phyloP scores from a whole-genome alignment of 2,888 invertebrate species.

The Steinernema scapterisci region DNA sequence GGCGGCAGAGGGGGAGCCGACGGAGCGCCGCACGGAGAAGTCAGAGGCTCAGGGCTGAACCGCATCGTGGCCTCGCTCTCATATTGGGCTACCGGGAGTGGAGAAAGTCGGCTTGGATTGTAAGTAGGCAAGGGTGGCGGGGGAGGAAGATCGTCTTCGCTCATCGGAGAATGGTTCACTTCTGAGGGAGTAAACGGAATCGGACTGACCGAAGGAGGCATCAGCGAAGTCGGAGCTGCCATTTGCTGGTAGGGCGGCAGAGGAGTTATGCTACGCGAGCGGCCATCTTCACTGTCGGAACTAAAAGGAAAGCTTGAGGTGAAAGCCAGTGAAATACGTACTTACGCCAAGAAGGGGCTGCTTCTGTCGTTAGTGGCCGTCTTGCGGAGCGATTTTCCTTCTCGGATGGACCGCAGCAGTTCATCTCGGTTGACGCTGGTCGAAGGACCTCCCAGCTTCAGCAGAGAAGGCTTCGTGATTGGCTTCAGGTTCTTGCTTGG shows the following conservation, averaged over 20 bases:
- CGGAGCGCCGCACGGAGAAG: neutral
- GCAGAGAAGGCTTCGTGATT: conserved; percentile 44
- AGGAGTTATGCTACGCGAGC: neutral
- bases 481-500: conserved; percentile 39
- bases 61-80: conserved; percentile 20
- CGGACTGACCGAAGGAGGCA: neutral
- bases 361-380: conserved; percentile 8
- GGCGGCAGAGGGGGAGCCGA: conserved; percentile 1
- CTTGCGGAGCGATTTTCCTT: neutral
- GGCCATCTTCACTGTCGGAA: neutral
- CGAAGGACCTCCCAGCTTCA: conserved; percentile 49
- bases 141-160: conserved; percentile 22
- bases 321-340: too few relatives aligned
- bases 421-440: conserved; percentile 17
- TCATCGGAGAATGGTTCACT: conserved; percentile 3
- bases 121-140: conserved; percentile 5
- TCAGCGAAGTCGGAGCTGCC: neutral
- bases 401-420: neutral
- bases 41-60: conserved; percentile 16
- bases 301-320: neutral
- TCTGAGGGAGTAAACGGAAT: neutral
- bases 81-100: neutral
- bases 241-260: neutral
- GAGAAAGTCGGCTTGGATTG: neutral
- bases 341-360: neutral